phyloP scores from a whole-genome alignment of 1,140 invertebrate species.

The Drosophila fuyamai region DNA sequence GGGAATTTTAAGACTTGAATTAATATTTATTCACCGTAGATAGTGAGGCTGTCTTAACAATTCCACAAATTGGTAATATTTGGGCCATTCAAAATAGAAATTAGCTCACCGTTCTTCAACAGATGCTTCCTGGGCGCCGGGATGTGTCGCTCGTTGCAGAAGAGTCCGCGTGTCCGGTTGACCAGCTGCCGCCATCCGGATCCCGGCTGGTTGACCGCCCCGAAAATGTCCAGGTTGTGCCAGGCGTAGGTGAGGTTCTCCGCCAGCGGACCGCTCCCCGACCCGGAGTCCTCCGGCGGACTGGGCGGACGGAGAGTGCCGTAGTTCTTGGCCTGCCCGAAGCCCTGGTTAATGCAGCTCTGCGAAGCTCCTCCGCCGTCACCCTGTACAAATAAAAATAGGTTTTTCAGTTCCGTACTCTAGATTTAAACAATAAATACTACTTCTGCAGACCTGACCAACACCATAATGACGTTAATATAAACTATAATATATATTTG shows the following conservation, averaged over 20 bases:
- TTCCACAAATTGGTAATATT: too few relatives aligned
- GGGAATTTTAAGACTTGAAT: too few relatives aligned
- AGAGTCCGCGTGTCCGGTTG: conserved; percentile 85
- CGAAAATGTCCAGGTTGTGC: conserved; percentile 89
- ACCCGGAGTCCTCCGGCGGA: conserved; percentile 31
- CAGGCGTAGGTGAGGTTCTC: conserved; percentile 89
- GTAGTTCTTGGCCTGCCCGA: conserved; percentile 73
- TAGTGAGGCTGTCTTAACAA: too few relatives aligned
- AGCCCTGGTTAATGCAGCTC: conserved; percentile 66
- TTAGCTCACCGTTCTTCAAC: conserved; percentile 86
- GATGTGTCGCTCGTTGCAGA: conserved; percentile 80
- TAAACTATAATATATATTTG: too few relatives aligned
- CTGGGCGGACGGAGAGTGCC: conserved; percentile 56
- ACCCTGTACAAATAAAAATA: conserved; percentile 1
- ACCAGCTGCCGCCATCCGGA: conserved; percentile 76
- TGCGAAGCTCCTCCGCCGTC: conserved; percentile 28
- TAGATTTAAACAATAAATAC: background rate
- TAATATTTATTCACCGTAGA: too few relatives aligned
- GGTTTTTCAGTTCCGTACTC: background rate
- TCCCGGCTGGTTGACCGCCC: conserved; percentile 74
- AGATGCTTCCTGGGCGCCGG: conserved; percentile 88
- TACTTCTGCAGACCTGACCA: too few relatives aligned
- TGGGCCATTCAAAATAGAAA: background rate
- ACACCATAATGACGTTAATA: too few relatives aligned
- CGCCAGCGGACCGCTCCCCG: conserved; percentile 29